Conservation (phyloP, 2,113 vertebrate species). For the Ptilorrhoa leucosticta region DNA sequence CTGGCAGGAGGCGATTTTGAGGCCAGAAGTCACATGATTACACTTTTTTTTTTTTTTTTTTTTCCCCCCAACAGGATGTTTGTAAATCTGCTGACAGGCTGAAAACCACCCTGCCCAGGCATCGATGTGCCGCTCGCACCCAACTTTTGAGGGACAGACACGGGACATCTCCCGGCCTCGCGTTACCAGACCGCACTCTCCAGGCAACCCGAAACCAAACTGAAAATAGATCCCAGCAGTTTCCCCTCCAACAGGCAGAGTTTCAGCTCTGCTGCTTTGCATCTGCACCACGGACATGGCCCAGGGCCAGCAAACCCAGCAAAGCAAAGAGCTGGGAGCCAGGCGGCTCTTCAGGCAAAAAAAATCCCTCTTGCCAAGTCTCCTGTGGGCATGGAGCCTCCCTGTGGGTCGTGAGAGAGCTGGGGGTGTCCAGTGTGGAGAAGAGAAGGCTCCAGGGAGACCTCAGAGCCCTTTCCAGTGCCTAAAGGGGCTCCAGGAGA, state of each 20-base stretch:
- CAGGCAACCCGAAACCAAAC: neutral
- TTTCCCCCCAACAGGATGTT: neutral
- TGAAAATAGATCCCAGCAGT: neutral
- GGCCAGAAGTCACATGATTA: neutral
- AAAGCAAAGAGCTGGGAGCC: neutral
- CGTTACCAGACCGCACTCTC: neutral
- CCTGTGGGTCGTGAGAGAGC: neutral
- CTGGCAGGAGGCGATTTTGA: neutral
- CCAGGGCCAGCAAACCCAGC: neutral
- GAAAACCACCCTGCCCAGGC: neutral
- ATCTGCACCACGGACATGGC: neutral
- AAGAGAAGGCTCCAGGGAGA: neutral
- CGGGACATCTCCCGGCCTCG: neutral
- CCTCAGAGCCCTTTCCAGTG: rapidly evolving
- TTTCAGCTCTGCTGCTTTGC: neutral
- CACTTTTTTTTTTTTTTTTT: neutral
- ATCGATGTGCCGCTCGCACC: neutral
- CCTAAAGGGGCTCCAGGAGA: neutral
- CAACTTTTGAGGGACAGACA: neutral
- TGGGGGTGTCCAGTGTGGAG: neutral
- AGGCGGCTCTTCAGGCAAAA: neutral
- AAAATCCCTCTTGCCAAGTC: neutral
- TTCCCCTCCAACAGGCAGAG: neutral
- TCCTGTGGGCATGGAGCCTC: neutral
- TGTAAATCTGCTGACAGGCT: neutral